Base-by-base conservation (phyloP, 2,888 invertebrate species). In the Lapara coniferarum region DNA sequence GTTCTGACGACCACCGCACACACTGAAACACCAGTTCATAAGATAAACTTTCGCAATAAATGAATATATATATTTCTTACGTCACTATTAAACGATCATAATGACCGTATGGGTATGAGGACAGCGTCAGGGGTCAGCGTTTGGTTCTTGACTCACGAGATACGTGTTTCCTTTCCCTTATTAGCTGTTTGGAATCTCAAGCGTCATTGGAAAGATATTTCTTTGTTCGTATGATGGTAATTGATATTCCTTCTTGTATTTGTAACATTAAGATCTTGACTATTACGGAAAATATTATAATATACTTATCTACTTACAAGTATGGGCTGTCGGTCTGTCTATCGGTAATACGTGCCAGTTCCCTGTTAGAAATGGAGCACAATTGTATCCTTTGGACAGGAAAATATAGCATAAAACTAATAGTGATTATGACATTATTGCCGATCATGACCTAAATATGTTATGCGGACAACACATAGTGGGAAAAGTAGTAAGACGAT, bases 41-140 rank as follows among this genome's bases (percentile, higher is more conserved):
- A 73, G 77, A 81, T 79, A 78, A 76, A 77, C 78, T 81, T 79
- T 81, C 70, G 77, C 77, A 78, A 79, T 75, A 77, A 71, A 75
- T 74, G 71, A 70, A 74, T 72, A 74, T 69, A 70, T 58, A 69
- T 72, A 71, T 73, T 57, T 67, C 70, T 84, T 74, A 79, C 83
- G 81, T 84, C 85, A 85, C 74, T 49, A 14, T 69, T 72, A 67
- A 73, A 69, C 55, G 72, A 70, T 53, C 16, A 56, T 63, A 76
- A 74, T 76, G 70, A 73, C 76, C 72, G 68, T 75, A 56, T 75
- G 71, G 46, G 73, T 72, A 74, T 69, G 51, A 66, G 56, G 69
- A 66, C 69, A 16, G 55, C 56, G 7, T 56, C 55, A 53, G 59
- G 67, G 74, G 72, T 72, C 75, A 73, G 68, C 69, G 74, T 66